phyloP scores from a whole-genome alignment of 2,797 vertebrate species.

The Gobio occitaniae region DNA sequence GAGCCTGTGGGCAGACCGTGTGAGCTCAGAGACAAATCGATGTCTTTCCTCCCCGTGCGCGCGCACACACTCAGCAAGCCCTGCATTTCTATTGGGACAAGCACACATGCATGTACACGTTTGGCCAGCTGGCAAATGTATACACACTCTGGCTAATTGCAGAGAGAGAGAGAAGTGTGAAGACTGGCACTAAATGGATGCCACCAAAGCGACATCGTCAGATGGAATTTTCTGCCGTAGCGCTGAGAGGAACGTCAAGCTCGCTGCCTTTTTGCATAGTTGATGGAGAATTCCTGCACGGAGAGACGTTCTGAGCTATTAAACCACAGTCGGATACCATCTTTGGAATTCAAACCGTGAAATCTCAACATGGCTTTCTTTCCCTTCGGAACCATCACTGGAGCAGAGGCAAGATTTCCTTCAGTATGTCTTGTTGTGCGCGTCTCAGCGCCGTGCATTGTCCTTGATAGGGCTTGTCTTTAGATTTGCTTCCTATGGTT shows the following conservation, averaged over 20 bases:
- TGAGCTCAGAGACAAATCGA: slow-evolving; percentile 58
- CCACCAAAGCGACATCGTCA: slow-evolving; percentile 57
- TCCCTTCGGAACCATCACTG: slow-evolving; percentile 61
- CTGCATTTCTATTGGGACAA: slow-evolving; percentile 61
- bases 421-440: slow-evolving; percentile 35
- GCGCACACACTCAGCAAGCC: slow-evolving; percentile 44
- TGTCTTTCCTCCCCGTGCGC: slow-evolving; percentile 39
- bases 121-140: slow-evolving; percentile 61
- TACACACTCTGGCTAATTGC: slow-evolving; percentile 62
- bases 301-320: slow-evolving; percentile 43
- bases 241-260: slow-evolving; percentile 43
- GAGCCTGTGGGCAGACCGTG: slow-evolving; percentile 59
- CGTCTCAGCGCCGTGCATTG: slow-evolving; percentile 19
- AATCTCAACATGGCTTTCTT: slow-evolving; percentile 63
- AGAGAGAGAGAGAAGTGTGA: slow-evolving; percentile 58
- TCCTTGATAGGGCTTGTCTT: slow-evolving; percentile 49
- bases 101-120: slow-evolving; percentile 57
- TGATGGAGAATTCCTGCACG: slow-evolving; percentile 45
- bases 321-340: slow-evolving; percentile 46
- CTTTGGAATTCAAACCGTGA: slow-evolving; percentile 45
- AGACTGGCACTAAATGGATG: slow-evolving; percentile 58
- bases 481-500: slow-evolving; percentile 34
- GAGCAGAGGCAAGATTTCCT: slow-evolving; percentile 63
- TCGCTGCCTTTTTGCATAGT: slow-evolving; percentile 43
- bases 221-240: slow-evolving; percentile 49